A percentile compares a stretch with the other conserved stretches of the same genome.
Conservation (phyloP, 2,888 invertebrate genomes). For the Pachycephus smyrnensis region DNA sequence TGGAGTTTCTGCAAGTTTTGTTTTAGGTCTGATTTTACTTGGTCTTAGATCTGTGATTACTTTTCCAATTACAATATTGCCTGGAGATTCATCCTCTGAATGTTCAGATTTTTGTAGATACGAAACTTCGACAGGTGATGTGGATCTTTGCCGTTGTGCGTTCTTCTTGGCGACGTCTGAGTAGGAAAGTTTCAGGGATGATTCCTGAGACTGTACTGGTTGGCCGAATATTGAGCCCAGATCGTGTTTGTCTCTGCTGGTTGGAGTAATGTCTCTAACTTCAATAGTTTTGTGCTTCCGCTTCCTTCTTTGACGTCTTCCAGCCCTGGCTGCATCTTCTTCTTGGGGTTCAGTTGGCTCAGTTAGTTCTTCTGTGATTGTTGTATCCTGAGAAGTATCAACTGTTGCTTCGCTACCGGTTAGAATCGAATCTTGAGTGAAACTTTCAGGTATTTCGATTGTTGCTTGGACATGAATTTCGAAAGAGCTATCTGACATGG, state of each 20-base stretch:
- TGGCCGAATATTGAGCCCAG: slow-evolving; percentile 42
- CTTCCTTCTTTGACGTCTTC: slow-evolving; percentile 33
- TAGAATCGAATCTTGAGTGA: slow-evolving; percentile 37
- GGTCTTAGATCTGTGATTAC: slow-evolving; percentile 17
- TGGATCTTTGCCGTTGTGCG: slow-evolving; percentile 20
- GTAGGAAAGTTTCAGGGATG: slow-evolving; percentile 43
- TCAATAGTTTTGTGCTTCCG: slow-evolving; percentile 38
- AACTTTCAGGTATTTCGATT: slow-evolving; percentile 53
- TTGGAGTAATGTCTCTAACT: slow-evolving; percentile 32
- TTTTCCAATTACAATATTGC: slow-evolving; percentile 18
- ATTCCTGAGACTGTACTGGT: slow-evolving; percentile 34
- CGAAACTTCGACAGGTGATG: slow-evolving; percentile 3
- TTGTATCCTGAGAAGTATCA: slow-evolving; percentile 35
- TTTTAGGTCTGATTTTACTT: slow-evolving; percentile 9
- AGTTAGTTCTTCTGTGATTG: slow-evolving; percentile 34
- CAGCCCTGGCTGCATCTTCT: slow-evolving; percentile 19
- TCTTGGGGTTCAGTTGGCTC: slow-evolving; percentile 1
- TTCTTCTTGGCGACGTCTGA: slow-evolving; percentile 50
- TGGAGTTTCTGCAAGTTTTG: slow-evolving; percentile 9
- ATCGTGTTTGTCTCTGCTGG: slow-evolving; percentile 31
- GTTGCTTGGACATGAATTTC: slow-evolving; percentile 59
- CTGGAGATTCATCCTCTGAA: slow-evolving; percentile 8
- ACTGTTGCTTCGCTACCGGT: slow-evolving; percentile 26
- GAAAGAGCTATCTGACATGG: slow-evolving; percentile 44
- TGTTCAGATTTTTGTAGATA: slow-evolving; percentile 17